Evolutionary conservation across 1,140 invertebrate species (phyloP), one percentile per base, ranked within the genome.

Genomic region (Orussus abietinus): DNA sequence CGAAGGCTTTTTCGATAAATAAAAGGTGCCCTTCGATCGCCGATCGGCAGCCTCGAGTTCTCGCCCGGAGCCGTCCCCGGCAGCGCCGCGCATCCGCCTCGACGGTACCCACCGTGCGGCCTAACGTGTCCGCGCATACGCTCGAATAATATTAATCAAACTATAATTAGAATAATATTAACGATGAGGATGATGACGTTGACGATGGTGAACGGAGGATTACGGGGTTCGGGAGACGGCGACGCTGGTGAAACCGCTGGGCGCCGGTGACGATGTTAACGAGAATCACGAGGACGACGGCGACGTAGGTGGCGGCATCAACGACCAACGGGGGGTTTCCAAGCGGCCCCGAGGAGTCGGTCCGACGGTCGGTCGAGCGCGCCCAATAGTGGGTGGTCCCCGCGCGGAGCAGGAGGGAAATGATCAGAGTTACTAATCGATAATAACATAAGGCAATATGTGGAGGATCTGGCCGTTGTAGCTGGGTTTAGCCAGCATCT

Each of bases 381-480:
- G 46, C 43, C 45, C 45, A 48, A 48, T 37, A 42, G 36, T 37
- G 14, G n/a, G 44, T 26, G 46, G 30, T 28, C 50, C 29, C 38
- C 55, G 17, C 10, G 11, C 38, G 32, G 28, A 51, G 41, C 50
- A 52, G 48, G 48, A 54, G 53, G 44, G 47, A 13, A 52, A 53
- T 49, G 51, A 55, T 56, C 50, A 56, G 54, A 59, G 51, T 59
- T 48, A 69, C 66, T 80, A 92, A 80, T 92, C 88, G 75, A 90
- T 86, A 65, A 92, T 83, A 75, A 91, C 88, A 77, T 95, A 95
- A 77, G 91, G 91, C 81, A 93, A 80, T 79, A 92, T 85, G 74
- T 84, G 81, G 69, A 92, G 77, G 57, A 78, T 75, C 67, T 89
- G 84, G 59, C 76, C 83, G 69, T 78, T 77, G 59, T 77, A 85